Conservation (phyloP, 2,888 invertebrate species). For the Autographa gamma region DNA sequence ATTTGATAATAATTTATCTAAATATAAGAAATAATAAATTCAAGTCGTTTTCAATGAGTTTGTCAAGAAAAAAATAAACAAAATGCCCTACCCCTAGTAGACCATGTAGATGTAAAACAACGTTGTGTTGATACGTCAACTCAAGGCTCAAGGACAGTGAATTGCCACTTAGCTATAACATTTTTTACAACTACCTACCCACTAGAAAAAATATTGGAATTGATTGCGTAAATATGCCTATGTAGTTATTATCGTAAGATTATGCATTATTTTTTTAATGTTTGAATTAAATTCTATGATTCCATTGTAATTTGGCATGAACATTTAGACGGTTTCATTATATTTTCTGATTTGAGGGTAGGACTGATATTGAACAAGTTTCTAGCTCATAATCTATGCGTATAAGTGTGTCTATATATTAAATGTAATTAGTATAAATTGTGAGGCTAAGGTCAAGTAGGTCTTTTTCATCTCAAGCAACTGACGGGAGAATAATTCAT, state of each 20-base stretch:
- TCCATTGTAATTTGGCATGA: neutral
- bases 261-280: no score
- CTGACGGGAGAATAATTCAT: constrained; percentile 27
- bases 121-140: no score
- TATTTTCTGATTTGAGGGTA: constrained; percentile 57
- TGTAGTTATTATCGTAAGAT: no score
- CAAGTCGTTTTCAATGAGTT: no score
- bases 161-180: no score
- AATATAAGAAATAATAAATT: no score
- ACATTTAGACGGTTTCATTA: neutral
- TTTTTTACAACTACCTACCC: neutral
- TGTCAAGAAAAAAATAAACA: no score
- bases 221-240: neutral
- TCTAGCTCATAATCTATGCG: constrained; percentile 26
- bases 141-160: no score
- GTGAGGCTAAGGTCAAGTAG: constrained; percentile 45
- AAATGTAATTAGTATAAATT: constrained; percentile 67
- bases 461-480: constrained; percentile 60
- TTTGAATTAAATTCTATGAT: no score
- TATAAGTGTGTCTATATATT: constrained; percentile 35
- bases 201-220: neutral
- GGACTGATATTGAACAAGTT: constrained; percentile 30
- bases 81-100: no score
- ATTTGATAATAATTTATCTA: no score
- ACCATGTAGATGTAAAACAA: no score